Conservation (phyloP, 2,113 vertebrate genomes). For the Proteles cristata region DNA sequence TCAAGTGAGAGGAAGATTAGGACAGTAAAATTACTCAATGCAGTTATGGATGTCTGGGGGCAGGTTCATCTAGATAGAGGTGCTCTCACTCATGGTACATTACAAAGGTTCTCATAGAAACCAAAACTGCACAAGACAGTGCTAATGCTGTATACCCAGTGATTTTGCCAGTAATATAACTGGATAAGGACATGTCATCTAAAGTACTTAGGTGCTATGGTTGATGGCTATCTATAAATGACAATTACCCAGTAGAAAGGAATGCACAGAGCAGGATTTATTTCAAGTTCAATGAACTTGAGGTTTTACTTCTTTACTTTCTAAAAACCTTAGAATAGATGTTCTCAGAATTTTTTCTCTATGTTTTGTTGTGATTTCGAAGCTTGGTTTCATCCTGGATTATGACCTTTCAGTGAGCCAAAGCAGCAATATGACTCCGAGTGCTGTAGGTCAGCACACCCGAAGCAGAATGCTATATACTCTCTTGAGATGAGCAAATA, state of each 20-base stretch:
- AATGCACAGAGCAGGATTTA: background rate
- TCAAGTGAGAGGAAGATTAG: background rate
- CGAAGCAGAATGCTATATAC: background rate
- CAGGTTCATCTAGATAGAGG: background rate
- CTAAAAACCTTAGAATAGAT: background rate
- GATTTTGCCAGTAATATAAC: background rate
- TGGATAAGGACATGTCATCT: background rate
- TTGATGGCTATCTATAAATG: background rate
- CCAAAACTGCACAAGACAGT: background rate
- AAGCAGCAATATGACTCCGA: background rate
- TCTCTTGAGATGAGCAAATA: background rate
- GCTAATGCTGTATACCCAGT: background rate
- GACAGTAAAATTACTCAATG: background rate
- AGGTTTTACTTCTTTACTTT: background rate
- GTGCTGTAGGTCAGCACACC: background rate
- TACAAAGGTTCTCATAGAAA: background rate
- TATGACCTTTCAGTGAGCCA: background rate
- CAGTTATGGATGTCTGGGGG: background rate
- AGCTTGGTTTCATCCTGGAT: background rate
- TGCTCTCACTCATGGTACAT: background rate
- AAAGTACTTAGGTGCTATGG: background rate
- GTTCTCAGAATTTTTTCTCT: background rate
- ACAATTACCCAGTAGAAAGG: background rate
- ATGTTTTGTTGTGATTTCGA: background rate
- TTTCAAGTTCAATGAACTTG: background rate